Evolutionary conservation across 64 coral and sea anemone genomes (phyloP).

Genomic region (Trachythela sp.): DNA sequence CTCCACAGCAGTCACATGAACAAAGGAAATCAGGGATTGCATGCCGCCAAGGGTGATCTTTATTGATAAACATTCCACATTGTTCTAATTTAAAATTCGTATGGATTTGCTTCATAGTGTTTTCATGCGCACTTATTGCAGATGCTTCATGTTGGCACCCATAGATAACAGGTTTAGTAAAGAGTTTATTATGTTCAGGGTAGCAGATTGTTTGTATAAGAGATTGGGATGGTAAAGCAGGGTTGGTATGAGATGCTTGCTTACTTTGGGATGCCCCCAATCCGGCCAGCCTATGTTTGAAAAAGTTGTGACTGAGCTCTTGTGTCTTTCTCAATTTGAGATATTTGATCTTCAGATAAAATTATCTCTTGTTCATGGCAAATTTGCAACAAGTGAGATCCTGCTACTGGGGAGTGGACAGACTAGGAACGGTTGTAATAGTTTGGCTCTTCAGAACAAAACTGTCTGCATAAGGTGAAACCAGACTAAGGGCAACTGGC

Average conservation of each 20-base stretch:
- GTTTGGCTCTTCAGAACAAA: no score
- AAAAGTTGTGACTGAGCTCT: no score
- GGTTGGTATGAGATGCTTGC: neutral
- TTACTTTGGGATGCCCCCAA: constrained; percentile 42
- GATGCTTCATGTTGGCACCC: constrained; percentile 40
- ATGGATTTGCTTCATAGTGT: constrained; percentile 32
- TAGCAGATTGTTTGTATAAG: constrained; percentile 31
- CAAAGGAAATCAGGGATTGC: constrained; percentile 55
- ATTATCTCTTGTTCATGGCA: no score
- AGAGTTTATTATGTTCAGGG: constrained; percentile 29
- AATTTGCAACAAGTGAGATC: no score
- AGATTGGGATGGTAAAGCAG: constrained; percentile 36
- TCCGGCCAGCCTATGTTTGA: neutral
- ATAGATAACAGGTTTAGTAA: constrained; percentile 6
- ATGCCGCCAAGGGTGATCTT: constrained; percentile 39
- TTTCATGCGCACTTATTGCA: constrained; percentile 19
- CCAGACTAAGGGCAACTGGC: no score
- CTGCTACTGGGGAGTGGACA: no score
- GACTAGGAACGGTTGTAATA: no score
- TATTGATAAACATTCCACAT: constrained; percentile 49
- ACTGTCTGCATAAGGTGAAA: no score
- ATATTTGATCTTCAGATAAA: no score
- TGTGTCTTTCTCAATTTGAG: no score
- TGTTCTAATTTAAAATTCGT: constrained; percentile 41
- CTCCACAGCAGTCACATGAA: constrained; percentile 53